Conservation (phyloP, 2,888 invertebrate species). For the Strigamia transsilvanica region DNA sequence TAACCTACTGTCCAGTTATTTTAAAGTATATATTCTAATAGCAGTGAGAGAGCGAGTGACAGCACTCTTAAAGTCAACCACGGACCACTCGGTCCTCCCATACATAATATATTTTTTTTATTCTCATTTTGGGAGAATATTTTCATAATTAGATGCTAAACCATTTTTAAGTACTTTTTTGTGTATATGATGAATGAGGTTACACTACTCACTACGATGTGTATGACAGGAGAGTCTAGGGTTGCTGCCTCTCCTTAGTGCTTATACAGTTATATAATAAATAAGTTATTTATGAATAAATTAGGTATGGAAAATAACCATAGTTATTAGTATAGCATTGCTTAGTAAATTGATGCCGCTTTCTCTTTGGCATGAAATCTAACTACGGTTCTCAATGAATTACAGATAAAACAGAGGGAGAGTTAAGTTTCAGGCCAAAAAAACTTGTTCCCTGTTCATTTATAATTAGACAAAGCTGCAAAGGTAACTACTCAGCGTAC, state of each 20-base stretch:
- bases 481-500: constrained; percentile 45
- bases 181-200: constrained; percentile 55
- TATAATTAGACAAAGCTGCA: constrained; percentile 44
- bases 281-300: constrained; percentile 55
- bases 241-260: constrained; percentile 52
- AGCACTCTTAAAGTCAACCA: constrained; percentile 23
- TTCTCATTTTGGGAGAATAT: constrained; percentile 43
- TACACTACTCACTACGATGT: constrained; percentile 54
- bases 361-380: constrained; percentile 54
- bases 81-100: constrained; percentile 49
- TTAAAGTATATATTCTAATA: constrained; percentile 38
- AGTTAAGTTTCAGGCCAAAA: constrained; percentile 44
- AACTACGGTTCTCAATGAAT: constrained; percentile 53
- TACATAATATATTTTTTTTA: constrained; percentile 49
- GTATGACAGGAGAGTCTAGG: constrained; percentile 54
- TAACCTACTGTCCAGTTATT: constrained; percentile 45
- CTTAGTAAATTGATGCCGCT: constrained; percentile 53
- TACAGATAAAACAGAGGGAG: constrained; percentile 53
- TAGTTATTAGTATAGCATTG: constrained; percentile 50
- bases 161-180: constrained; percentile 49
- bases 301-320: constrained; percentile 54
- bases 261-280: constrained; percentile 54
- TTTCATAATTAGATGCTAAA: constrained; percentile 53
- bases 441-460: constrained; percentile 42
- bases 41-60: constrained; percentile 39